Percentiles rank a stretch among this genome's conserved stretches.
phyloP scores from a whole-genome alignment of 2,113 vertebrate genomes.

The Peromyscus leucopus region DNA sequence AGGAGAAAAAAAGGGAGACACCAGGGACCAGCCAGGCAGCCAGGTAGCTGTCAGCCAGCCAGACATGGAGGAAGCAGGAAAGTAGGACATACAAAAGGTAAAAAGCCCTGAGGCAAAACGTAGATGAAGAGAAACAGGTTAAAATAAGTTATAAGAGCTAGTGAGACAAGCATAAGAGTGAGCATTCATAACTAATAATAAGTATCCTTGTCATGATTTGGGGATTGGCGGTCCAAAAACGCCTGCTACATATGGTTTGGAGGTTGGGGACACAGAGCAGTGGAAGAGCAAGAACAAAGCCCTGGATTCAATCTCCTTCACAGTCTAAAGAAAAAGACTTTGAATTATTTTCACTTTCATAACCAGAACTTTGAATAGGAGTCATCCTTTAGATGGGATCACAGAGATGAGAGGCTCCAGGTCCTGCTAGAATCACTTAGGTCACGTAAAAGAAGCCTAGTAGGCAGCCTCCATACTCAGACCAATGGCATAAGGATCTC shows the following conservation, averaged over 20 bases:
- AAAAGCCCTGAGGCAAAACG: neutral
- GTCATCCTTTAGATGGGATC: constrained; percentile 13
- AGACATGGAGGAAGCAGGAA: neutral
- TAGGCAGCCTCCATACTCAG: neutral
- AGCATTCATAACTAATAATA: neutral
- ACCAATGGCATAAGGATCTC: constrained; percentile 1
- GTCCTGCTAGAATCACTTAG: neutral
- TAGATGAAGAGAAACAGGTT: neutral
- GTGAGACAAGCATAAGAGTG: neutral
- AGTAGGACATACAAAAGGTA: neutral
- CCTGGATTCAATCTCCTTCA: neutral
- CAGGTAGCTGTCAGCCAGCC: neutral
- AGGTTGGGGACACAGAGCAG: neutral
- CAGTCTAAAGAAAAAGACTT: neutral
- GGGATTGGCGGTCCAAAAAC: neutral
- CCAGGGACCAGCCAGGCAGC: neutral
- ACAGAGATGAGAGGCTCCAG: neutral
- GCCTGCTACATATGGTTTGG: neutral
- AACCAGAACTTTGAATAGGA: constrained; percentile 35
- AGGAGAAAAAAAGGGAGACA: neutral
- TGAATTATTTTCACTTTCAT: constrained; percentile 51
- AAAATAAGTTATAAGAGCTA: neutral
- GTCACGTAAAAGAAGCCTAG: neutral
- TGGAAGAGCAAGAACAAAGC: neutral
- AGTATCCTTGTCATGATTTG: neutral